Evolutionary conservation across 2,888 invertebrate genomes (phyloP), one percentile per base, ranked within the genome.

Genomic region (Drosophila meridiana): DNA sequence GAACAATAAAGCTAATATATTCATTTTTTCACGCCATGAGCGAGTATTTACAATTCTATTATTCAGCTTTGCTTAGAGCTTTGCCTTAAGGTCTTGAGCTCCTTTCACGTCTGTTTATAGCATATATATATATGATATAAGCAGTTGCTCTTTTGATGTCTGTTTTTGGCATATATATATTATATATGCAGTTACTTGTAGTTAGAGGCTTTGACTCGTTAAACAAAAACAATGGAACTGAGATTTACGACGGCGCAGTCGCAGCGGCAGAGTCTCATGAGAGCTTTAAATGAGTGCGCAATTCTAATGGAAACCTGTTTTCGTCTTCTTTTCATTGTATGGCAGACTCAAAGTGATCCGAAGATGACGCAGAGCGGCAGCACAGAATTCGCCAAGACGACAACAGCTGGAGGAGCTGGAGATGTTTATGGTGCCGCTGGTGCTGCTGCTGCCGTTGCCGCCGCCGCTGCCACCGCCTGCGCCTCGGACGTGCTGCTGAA

Each of bases 401-500:
- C 76, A 59, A 26, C 53, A 26, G 26, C 53, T 26, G 53, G 53
- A 36, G 53, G 53, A 38, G 36, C 38, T 28, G 53, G 53, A 26
- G 53, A 38, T 55, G 38, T 38, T 26, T 36, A 38, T 36, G 65
- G 61, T 36, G 42, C 20, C 20, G 20, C 20, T 20, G 20, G 20
- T 20, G 20, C 20, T 28, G 66, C 62, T 45, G 50, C 64, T 26
- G 38, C 78, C 7, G 48, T 56, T 40, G 43, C 67, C 28, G n/a
- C 71, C 30, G 67, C 66, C 30, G 65, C 64, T 42, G 48, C 64
- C 38, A 9, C 38, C 28, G 26, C 14, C 14, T 42, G 56, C 48
- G 42, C 52, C 43, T 32, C 72, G 60, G 92, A 93, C 72, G 91
- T 93, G 68, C 79, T 93, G 70, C 82, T 95, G 32, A 94, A 94